Evolutionary conservation across 2,113 vertebrate genomes (phyloP).

Genomic region (Passer montanus): DNA sequence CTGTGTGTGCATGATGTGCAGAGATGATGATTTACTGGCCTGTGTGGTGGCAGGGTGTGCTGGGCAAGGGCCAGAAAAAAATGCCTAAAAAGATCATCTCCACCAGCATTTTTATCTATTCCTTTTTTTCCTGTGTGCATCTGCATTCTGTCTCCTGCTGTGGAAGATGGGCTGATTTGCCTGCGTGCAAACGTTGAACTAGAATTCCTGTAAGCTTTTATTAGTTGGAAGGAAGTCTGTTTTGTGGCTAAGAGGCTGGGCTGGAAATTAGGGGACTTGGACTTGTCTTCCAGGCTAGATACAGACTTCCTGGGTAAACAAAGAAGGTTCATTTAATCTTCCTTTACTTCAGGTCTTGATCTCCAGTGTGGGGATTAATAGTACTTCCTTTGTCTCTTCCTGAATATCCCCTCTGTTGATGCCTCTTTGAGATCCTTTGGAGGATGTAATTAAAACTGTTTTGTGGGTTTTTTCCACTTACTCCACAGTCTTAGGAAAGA

Average conservation of each 20-base stretch:
- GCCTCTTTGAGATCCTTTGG: not conserved
- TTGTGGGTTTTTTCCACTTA: accelerated
- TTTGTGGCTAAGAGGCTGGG: not conserved
- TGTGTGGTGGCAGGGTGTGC: not conserved
- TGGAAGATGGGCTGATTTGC: not conserved
- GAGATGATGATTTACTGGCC: not conserved
- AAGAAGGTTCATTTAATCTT: not conserved
- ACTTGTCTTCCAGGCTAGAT: not conserved
- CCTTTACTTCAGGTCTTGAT: not conserved
- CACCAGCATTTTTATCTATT: not conserved
- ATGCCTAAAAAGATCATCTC: not conserved
- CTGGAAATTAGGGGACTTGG: not conserved
- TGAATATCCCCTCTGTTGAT: not conserved
- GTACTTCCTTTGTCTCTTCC: conserved; percentile 9
- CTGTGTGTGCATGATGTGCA: accelerated
- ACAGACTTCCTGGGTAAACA: not conserved
- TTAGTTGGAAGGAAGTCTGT: conserved; percentile 1
- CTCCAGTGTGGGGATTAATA: not conserved
- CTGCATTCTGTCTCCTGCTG: not conserved
- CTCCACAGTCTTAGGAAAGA: not conserved
- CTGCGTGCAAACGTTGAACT: not conserved
- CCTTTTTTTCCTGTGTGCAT: not conserved
- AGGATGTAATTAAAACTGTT: not conserved
- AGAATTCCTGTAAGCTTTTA: conserved; percentile 9
- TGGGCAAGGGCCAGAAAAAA: not conserved